Conservation (phyloP, 2,797 vertebrate genomes). For the Myotis pilosus region DNA sequence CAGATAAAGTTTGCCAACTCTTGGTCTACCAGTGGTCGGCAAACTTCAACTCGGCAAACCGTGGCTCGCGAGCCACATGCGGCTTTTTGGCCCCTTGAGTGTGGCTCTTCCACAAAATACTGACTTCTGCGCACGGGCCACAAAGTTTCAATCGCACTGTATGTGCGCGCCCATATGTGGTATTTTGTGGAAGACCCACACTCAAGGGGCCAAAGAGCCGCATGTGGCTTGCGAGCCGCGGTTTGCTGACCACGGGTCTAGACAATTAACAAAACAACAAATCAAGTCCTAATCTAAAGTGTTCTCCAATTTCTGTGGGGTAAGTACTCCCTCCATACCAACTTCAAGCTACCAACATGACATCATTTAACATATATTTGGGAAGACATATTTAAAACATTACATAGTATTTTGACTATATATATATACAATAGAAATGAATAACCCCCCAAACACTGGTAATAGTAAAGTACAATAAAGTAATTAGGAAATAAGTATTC, state of each 20-base stretch:
- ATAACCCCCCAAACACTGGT: background rate
- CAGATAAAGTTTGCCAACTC: background rate
- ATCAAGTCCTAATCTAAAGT: background rate
- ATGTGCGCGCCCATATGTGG: no score
- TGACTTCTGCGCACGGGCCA: no score
- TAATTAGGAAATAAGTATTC: background rate
- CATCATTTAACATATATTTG: background rate
- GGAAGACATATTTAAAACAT: background rate
- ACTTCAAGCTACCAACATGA: background rate
- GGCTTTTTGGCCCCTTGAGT: no score
- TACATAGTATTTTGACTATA: background rate
- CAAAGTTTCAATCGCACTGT: no score
- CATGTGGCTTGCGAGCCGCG: no score
- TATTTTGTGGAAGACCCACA: no score
- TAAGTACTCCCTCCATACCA: background rate
- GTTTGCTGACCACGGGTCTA: background rate
- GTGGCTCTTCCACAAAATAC: no score
- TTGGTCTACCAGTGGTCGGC: background rate
- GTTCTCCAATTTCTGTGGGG: background rate
- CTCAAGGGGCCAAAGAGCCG: no score
- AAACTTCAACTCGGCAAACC: no score
- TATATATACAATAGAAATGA: background rate
- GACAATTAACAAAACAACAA: constrained; percentile 12
- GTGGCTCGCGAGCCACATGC: no score
- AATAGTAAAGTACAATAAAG: background rate